Percentiles rank a stretch among this genome's conserved stretches.
These are phyloP conservation scores for Ophiothrix spiculata DNA, from an alignment of 35 echinoderm and acorn worm species.

Conservation along the genomic window DNA sequence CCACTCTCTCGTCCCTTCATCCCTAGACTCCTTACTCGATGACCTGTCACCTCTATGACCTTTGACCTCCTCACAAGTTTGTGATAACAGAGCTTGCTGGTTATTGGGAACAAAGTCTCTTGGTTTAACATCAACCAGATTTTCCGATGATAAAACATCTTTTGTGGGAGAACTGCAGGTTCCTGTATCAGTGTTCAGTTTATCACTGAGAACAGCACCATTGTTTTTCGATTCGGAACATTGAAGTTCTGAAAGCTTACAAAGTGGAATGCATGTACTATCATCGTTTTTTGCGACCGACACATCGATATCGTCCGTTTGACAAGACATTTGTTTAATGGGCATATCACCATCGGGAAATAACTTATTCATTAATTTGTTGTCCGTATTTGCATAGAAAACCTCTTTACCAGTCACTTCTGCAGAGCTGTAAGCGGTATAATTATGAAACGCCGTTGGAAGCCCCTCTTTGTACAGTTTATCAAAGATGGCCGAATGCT, in stretches of 20 bases:
- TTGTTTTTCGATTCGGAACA: constrained; percentile 5
- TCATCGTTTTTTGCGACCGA: not conserved
- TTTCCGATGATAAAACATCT: not conserved
- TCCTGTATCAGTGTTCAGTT: not conserved
- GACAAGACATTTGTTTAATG: not conserved
- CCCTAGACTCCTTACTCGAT: not conserved
- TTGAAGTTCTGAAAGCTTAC: not conserved
- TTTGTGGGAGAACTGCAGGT: not conserved
- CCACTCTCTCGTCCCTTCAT: constrained; percentile 77
- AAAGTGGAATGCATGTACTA: not conserved
- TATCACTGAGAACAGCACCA: not conserved
- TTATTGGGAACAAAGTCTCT: constrained; percentile 71
- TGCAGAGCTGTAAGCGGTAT: constrained; percentile 25
- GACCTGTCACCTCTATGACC: constrained; percentile 35
- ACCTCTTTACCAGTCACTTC: constrained; percentile 10
- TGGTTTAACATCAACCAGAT: not conserved
- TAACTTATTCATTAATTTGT: constrained; percentile 28
- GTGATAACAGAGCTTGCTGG: constrained; percentile 51
- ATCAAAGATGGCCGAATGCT: constrained; percentile 22
- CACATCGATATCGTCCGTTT: not conserved
- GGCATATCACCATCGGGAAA: not conserved
- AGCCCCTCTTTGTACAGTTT: constrained; percentile 53
- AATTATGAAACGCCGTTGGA: constrained; percentile 73
- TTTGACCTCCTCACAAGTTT: constrained; percentile 17
- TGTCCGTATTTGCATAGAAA: constrained; percentile 30